Evolutionary conservation across 2,888 invertebrate species (phyloP).

Genomic region (Neoascia interrupta): DNA sequence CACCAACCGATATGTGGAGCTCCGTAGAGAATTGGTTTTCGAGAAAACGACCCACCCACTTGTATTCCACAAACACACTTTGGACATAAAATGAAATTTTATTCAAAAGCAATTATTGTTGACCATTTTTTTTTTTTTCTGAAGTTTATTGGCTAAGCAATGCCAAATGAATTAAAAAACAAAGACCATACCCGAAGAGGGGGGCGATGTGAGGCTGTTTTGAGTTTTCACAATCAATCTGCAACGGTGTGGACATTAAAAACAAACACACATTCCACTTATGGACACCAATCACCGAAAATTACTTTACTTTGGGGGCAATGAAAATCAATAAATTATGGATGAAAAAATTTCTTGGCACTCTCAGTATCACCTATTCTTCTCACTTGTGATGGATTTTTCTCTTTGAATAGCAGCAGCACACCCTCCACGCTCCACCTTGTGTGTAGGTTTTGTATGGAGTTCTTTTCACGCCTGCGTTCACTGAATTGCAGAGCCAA

Average conservation of each 20-base stretch:
- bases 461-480: slow-evolving; percentile 62
- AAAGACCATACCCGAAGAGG: too few species aligned
- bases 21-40: slow-evolving; percentile 41
- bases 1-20: too few species aligned
- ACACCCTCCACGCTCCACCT: slow-evolving; percentile 38
- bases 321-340: slow-evolving; percentile 64
- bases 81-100: too few species aligned
- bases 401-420: slow-evolving; percentile 41
- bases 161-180: slow-evolving; percentile 37
- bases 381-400: slow-evolving; percentile 45
- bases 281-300: slow-evolving; percentile 14
- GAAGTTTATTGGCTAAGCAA: slow-evolving; percentile 48
- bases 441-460: slow-evolving; percentile 3
- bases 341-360: slow-evolving; percentile 57
- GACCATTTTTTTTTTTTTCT: slow-evolving; percentile 37
- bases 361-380: slow-evolving; percentile 48
- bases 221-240: too few species aligned
- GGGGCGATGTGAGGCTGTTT: too few species aligned
- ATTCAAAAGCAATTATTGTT: slow-evolving; percentile 40
- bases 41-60: slow-evolving; percentile 60
- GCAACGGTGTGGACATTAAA: slow-evolving; percentile 18
- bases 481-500: slow-evolving; percentile 39
- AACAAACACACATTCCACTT: slow-evolving; percentile 35
- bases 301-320: slow-evolving; percentile 21
- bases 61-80: slow-evolving; percentile 17